phyloP scores from a whole-genome alignment of 2,888 invertebrate species.

The Amblyjoppa proteus region DNA sequence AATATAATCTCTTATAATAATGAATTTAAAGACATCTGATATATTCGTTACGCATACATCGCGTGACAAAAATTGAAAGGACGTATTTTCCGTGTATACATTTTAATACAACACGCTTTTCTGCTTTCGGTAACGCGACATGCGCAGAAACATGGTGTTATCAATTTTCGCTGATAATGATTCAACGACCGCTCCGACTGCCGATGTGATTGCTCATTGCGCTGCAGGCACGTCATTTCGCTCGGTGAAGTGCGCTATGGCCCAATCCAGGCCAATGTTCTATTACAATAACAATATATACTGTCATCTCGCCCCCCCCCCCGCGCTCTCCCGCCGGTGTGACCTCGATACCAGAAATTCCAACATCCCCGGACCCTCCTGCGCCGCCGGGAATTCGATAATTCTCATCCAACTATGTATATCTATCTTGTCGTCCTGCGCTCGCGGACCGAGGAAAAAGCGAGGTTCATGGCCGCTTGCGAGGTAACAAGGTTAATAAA shows the following conservation, averaged over 20 bases:
- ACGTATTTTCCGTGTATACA: no score
- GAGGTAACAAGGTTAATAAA: not conserved
- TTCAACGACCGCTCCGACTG: not conserved
- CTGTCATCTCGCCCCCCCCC: not conserved
- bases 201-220: not conserved
- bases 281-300: slow-evolving; percentile 39
- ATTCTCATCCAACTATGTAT: slow-evolving; percentile 21
- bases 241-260: not conserved
- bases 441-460: not conserved
- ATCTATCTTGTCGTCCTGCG: not conserved
- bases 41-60: no score
- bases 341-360: slow-evolving; percentile 38
- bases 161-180: slow-evolving; percentile 24
- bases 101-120: no score
- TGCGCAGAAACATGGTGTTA: not conserved
- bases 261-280: slow-evolving; percentile 21
- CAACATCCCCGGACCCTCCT: slow-evolving; percentile 8
- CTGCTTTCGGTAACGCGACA: not conserved
- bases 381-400: slow-evolving; percentile 24
- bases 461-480: not conserved
- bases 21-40: no score
- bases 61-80: no score
- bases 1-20: no score
- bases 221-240: slow-evolving; percentile 27
- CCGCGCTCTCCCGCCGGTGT: not conserved